These are phyloP conservation scores for Oscheius myriophilus DNA, from an alignment of 2,888 invertebrate species.

Conservation along the genomic window DNA sequence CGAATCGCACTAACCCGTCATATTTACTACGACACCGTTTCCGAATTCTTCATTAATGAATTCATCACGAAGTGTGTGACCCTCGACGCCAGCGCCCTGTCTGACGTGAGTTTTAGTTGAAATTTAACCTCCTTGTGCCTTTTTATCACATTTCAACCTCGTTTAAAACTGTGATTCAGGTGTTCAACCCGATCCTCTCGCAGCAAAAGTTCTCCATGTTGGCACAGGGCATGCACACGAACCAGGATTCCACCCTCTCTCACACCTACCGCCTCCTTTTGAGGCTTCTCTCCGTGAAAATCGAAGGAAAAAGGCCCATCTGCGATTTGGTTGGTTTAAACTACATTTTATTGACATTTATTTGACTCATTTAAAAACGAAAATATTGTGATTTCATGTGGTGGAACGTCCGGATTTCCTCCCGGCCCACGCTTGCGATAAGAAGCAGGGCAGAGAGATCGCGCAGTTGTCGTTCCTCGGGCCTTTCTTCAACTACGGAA, in stretches of 20 bases:
- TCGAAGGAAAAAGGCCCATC: slow-evolving; percentile 32
- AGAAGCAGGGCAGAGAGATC: slow-evolving; percentile 84
- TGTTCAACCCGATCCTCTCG: slow-evolving; percentile 56
- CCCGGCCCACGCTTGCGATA: neutral
- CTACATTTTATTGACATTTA: neutral
- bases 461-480: slow-evolving; percentile 86
- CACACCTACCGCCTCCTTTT: slow-evolving; percentile 27
- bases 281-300: slow-evolving; percentile 33
- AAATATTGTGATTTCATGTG: slow-evolving; percentile 25
- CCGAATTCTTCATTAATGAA: slow-evolving; percentile 13
- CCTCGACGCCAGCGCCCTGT: neutral
- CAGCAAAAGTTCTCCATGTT: slow-evolving; percentile 30
- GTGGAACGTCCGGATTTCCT: slow-evolving; percentile 38
- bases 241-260: slow-evolving; percentile 26
- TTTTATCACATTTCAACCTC: too few relatives aligned
- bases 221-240: slow-evolving; percentile 32
- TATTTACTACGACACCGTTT: slow-evolving; percentile 28
- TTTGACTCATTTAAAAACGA: neutral
- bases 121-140: too few relatives aligned
- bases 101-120: slow-evolving; percentile 11
- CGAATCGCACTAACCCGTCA: slow-evolving; percentile 12
- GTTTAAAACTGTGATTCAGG: too few relatives aligned
- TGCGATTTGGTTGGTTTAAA: slow-evolving; percentile 34
- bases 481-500: slow-evolving; percentile 88
- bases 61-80: slow-evolving; percentile 1